phyloP scores from a whole-genome alignment of 2,888 invertebrate genomes.

The Ochlodes sylvanus region DNA sequence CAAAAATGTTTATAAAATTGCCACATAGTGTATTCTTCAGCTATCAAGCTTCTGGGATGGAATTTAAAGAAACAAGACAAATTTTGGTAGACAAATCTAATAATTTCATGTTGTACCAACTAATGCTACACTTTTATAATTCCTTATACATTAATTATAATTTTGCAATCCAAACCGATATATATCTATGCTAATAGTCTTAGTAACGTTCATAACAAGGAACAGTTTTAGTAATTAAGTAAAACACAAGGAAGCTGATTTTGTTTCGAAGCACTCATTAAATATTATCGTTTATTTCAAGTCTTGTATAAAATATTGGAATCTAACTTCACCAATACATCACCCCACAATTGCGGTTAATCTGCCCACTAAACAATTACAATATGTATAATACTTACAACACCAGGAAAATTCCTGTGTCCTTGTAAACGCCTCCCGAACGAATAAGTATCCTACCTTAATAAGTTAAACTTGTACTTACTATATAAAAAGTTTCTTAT shows the following conservation, averaged over 20 bases:
- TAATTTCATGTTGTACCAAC: neutral
- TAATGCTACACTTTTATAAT: slow-evolving; percentile 11
- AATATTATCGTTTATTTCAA: neutral
- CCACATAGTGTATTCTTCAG: slow-evolving; percentile 2
- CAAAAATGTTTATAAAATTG: slow-evolving; percentile 11
- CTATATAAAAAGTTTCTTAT: neutral
- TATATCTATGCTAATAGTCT: slow-evolving; percentile 12
- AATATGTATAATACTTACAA: slow-evolving; percentile 1
- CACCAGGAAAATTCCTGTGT: neutral
- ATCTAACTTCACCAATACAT: neutral
- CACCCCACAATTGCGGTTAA: neutral
- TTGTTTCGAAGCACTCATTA: neutral
- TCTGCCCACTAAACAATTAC: neutral
- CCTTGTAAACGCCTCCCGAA: neutral
- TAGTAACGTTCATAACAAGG: neutral
- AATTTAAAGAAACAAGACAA: neutral
- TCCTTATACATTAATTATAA: slow-evolving; percentile 7
- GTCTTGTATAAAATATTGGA: neutral
- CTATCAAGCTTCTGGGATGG: slow-evolving; percentile 25
- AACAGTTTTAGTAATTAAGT: slow-evolving; percentile 14
- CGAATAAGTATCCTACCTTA: slow-evolving; percentile 16
- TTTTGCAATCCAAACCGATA: slow-evolving; percentile 11
- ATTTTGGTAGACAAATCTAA: neutral
- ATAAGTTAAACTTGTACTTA: slow-evolving; percentile 26
- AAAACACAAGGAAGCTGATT: neutral